Conservation (phyloP, 2,888 invertebrate genomes). For the Ernsta delagoae region DNA sequence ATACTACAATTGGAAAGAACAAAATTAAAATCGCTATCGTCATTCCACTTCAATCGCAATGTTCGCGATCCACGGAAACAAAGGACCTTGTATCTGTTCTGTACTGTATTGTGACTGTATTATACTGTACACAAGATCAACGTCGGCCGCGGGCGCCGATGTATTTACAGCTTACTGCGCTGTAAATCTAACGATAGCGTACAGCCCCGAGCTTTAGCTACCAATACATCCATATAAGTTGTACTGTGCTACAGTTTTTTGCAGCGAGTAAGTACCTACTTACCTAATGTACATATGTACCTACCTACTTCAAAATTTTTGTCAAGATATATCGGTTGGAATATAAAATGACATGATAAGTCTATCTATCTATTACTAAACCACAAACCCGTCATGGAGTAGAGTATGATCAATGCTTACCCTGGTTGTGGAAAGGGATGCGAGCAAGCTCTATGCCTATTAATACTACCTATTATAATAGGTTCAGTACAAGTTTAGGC, state of each 20-base stretch:
- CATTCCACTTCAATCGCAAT: constrained; percentile 49
- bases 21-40: constrained; percentile 43
- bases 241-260: neutral
- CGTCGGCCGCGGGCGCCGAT: constrained; percentile 51
- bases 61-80: constrained; percentile 51
- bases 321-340: no score
- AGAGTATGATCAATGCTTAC: no score
- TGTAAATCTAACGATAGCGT: constrained; percentile 73
- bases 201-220: constrained; percentile 1
- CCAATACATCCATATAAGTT: neutral
- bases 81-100: constrained; percentile 41
- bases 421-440: no score
- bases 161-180: constrained; percentile 71
- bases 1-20: neutral
- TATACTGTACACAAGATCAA: constrained; percentile 54
- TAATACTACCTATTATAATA: no score
- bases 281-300: no score
- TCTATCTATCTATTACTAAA: no score
- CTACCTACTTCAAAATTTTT: no score
- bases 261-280: neutral
- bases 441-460: no score
- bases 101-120: no score
- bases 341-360: no score
- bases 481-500: no score
- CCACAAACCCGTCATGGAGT: no score